Conservation (phyloP, 2,888 invertebrate species). For the Melieria crassipennis region DNA sequence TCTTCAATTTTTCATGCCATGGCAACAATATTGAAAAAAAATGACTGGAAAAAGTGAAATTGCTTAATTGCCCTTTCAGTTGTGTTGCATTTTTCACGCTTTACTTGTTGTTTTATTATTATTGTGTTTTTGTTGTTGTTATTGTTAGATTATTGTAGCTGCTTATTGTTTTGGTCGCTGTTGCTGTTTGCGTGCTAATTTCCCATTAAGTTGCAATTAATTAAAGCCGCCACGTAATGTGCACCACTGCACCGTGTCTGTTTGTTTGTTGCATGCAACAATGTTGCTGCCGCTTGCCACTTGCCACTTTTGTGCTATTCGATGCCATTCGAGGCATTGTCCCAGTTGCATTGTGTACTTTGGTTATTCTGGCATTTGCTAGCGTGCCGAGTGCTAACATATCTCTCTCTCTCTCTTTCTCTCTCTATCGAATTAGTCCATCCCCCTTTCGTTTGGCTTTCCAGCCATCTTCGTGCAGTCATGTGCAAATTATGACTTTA, state of each 20-base stretch:
- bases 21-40: neutral
- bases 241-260: conserved; percentile 16
- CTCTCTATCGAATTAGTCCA: too few relatives aligned
- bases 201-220: conserved; percentile 43
- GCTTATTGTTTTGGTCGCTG: neutral
- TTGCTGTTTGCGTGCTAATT: conserved; percentile 41
- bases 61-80: conserved; percentile 40
- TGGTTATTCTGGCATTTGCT: too few relatives aligned
- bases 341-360: too few relatives aligned
- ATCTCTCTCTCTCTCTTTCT: too few relatives aligned
- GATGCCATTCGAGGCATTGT: too few relatives aligned
- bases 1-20: too few relatives aligned
- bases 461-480: too few relatives aligned
- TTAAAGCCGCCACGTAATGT: conserved; percentile 39
- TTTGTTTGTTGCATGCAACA: neutral
- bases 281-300: too few relatives aligned
- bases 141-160: neutral
- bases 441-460: too few relatives aligned
- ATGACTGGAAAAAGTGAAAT: conserved; percentile 37
- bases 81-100: neutral
- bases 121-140: neutral
- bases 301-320: too few relatives aligned
- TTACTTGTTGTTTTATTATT: neutral
- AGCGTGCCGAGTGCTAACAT: too few relatives aligned
- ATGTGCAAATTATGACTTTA: too few relatives aligned